phyloP scores from a whole-genome alignment of 2,113 vertebrate species.

The Symphodus melops region DNA sequence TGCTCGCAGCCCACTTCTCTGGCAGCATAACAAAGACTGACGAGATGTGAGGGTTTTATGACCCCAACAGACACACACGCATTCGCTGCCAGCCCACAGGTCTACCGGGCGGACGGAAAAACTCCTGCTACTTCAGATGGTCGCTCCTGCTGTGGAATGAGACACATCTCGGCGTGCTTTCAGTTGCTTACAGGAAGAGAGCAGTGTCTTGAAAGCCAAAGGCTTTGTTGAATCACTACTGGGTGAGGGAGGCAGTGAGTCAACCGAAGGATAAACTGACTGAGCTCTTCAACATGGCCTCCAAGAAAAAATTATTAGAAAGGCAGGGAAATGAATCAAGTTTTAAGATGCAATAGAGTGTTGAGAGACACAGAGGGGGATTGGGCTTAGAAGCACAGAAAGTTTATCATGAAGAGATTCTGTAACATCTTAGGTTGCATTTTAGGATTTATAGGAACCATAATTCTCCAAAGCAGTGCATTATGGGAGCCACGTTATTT shows the following conservation, averaged over 20 bases:
- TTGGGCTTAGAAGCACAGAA: not conserved
- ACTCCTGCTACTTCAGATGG: conserved; percentile 45
- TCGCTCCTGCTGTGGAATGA: conserved; percentile 43
- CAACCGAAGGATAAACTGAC: conserved; percentile 37
- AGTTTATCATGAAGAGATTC: no score
- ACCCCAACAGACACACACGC: conserved; percentile 26
- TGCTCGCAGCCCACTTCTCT: conserved; percentile 25
- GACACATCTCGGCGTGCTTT: conserved; percentile 33
- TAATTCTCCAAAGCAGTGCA: no score
- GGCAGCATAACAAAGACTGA: conserved; percentile 31
- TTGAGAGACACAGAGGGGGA: not conserved
- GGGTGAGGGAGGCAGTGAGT: conserved; percentile 26
- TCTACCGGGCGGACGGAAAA: conserved; percentile 33
- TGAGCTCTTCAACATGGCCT: conserved; percentile 20
- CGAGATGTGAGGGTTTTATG: conserved; percentile 39
- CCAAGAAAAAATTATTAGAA: conserved; percentile 11
- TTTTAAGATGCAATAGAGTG: not conserved
- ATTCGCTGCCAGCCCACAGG: conserved; percentile 41
- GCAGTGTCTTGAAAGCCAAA: conserved; percentile 41
- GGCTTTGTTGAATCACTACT: conserved; percentile 43
- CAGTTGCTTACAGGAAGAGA: conserved; percentile 39
- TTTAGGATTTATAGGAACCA: no score
- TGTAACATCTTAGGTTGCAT: no score
- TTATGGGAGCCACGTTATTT: no score
- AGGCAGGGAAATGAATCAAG: not conserved